A percentile compares a stretch with the other conserved stretches of the same genome.
These are phyloP conservation scores for Ammodytes marinus DNA, from an alignment of 2,113 vertebrate species.

Conservation along the genomic window DNA sequence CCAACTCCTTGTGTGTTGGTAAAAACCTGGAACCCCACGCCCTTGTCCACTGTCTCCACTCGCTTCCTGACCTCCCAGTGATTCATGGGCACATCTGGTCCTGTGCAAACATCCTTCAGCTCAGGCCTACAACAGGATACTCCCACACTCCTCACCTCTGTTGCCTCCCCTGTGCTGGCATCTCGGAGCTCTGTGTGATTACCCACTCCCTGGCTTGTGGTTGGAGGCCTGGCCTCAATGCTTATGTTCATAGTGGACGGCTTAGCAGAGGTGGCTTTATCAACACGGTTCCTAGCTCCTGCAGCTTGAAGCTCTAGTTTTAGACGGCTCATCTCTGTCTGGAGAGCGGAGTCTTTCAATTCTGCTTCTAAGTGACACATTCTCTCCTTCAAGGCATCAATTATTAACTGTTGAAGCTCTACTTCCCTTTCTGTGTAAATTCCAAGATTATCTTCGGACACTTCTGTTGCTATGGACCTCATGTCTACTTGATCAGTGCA, in stretches of 20 bases:
- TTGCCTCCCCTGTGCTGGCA: conserved; percentile 82
- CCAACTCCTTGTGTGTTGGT: conserved; percentile 83
- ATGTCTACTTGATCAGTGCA: conserved; percentile 79
- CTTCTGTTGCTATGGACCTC: conserved; percentile 82
- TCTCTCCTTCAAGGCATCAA: conserved; percentile 90
- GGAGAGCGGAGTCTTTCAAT: conserved; percentile 92
- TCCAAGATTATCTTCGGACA: conserved; percentile 90
- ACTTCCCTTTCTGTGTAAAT: conserved; percentile 86
- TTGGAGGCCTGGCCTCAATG: conserved; percentile 83
- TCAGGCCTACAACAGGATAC: conserved; percentile 85
- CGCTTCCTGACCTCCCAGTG: conserved; percentile 88
- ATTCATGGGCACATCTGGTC: conserved; percentile 88
- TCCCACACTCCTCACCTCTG: conserved; percentile 79
- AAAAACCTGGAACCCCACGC: conserved; percentile 74
- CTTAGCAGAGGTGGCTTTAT: conserved; percentile 86
- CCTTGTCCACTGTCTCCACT: conserved; percentile 83
- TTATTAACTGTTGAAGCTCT: conserved; percentile 92
- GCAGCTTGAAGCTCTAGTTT: conserved; percentile 93
- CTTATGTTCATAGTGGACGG: conserved; percentile 81
- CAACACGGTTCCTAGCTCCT: conserved; percentile 88
- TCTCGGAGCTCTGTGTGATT: conserved; percentile 82
- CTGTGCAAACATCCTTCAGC: conserved; percentile 65
- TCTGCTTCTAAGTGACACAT: conserved; percentile 91
- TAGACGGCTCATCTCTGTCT: conserved; percentile 92
- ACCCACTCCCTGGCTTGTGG: conserved; percentile 87